phyloP scores from a whole-genome alignment of 2,888 invertebrate genomes.

The Synergus gifuensis region DNA sequence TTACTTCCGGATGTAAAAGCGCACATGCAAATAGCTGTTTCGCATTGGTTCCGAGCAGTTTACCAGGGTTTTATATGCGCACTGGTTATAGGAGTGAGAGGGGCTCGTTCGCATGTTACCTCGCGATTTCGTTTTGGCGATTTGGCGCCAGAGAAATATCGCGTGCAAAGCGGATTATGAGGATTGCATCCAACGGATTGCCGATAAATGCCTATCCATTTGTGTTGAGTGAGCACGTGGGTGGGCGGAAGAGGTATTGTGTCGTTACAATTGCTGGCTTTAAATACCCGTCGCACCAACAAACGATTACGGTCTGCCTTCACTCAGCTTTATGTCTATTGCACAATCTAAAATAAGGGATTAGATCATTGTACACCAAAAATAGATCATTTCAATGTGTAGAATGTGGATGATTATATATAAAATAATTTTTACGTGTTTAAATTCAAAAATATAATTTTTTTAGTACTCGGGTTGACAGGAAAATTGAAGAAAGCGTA shows the following conservation, averaged over 20 bases:
- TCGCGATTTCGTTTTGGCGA: slow-evolving; percentile 40
- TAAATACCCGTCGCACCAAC: slow-evolving; percentile 32
- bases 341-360: background rate
- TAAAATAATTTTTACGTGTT: background rate
- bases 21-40: slow-evolving; percentile 29
- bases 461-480: background rate
- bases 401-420: no score
- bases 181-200: slow-evolving; percentile 37
- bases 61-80: slow-evolving; percentile 25
- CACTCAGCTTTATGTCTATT: slow-evolving; percentile 5
- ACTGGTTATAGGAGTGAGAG: background rate
- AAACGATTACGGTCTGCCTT: slow-evolving; percentile 34
- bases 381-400: background rate
- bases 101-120: slow-evolving; percentile 20
- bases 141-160: slow-evolving; percentile 31
- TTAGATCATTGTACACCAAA: background rate
- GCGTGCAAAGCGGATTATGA: slow-evolving; percentile 41
- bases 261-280: slow-evolving; percentile 34
- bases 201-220: slow-evolving; percentile 39
- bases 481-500: background rate
- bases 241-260: slow-evolving; percentile 15
- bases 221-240: slow-evolving; percentile 15
- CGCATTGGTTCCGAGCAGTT: slow-evolving; percentile 38
- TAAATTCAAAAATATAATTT: no score
- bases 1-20: slow-evolving; percentile 26